A percentile compares a stretch with the other conserved stretches of the same genome.
Conservation (phyloP, 2,797 vertebrate species). For the Eutrigla gurnardus region DNA sequence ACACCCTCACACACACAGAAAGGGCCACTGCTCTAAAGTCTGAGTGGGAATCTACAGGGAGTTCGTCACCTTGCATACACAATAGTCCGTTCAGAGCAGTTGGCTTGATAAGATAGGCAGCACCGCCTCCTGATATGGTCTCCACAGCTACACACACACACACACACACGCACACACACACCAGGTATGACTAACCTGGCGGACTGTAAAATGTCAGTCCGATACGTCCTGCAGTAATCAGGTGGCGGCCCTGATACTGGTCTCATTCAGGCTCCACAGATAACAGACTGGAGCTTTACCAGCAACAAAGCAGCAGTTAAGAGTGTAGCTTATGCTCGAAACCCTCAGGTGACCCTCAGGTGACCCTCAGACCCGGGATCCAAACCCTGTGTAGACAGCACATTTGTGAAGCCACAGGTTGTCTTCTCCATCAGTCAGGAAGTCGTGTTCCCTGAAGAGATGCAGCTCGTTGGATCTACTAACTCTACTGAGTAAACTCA, state of each 20-base stretch:
- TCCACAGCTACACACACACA: constrained; percentile 52
- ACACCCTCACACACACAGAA: constrained; percentile 25
- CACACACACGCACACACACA: constrained; percentile 35
- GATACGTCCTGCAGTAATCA: constrained; percentile 57
- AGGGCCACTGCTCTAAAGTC: constrained; percentile 14
- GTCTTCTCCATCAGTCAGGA: too few relatives aligned
- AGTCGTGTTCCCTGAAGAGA: too few relatives aligned
- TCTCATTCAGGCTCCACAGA: constrained; percentile 32
- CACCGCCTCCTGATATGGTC: constrained; percentile 72
- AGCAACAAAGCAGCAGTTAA: constrained; percentile 28
- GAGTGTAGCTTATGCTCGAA: neutral
- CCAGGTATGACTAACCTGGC: constrained; percentile 68
- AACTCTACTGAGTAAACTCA: too few relatives aligned
- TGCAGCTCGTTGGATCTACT: too few relatives aligned
- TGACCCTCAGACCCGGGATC: too few relatives aligned
- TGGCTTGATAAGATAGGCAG: constrained; percentile 80
- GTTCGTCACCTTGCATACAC: constrained; percentile 72
- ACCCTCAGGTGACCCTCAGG: constrained; percentile 4
- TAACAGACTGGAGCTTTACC: constrained; percentile 24
- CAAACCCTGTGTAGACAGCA: too few relatives aligned
- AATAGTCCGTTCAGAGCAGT: constrained; percentile 74
- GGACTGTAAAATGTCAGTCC: constrained; percentile 58
- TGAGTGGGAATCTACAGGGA: constrained; percentile 51
- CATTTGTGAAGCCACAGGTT: too few relatives aligned
- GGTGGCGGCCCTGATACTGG: constrained; percentile 58